These are phyloP conservation scores for Microctonus aethiopoides DNA, from an alignment of 2,888 invertebrate genomes.

Conservation along the genomic window DNA sequence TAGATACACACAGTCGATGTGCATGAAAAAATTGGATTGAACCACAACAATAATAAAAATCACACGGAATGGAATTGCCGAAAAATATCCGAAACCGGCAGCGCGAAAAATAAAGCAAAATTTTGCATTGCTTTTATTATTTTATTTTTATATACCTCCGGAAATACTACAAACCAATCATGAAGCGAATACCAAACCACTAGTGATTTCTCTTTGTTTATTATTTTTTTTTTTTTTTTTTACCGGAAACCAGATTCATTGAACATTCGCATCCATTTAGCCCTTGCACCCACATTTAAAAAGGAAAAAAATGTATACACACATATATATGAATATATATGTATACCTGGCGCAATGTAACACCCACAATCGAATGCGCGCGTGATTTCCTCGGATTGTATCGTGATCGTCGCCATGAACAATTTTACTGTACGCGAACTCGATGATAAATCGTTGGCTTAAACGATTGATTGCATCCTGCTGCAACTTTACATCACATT, in stretches of 20 bases:
- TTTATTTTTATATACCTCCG: neutral
- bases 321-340: no score
- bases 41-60: neutral
- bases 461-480: conserved; percentile 15
- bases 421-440: conserved; percentile 3
- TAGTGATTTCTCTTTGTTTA: neutral
- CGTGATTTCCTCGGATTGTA: neutral
- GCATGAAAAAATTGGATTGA: neutral
- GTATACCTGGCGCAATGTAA: neutral
- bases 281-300: neutral
- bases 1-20: neutral
- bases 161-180: conserved; percentile 15
- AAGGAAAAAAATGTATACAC: no score
- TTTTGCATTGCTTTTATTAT: neutral
- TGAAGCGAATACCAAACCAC: conserved; percentile 9
- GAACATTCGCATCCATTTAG: conserved; percentile 14
- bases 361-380: neutral
- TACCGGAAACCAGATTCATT: conserved; percentile 11
- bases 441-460: conserved; percentile 8
- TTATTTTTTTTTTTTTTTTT: neutral
- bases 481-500: neutral
- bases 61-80: conserved; percentile 1
- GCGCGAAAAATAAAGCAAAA: neutral
- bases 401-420: conserved; percentile 5
- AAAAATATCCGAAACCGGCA: neutral